Conservation (phyloP, 2,797 vertebrate species). For the Sebastes glaucus region DNA sequence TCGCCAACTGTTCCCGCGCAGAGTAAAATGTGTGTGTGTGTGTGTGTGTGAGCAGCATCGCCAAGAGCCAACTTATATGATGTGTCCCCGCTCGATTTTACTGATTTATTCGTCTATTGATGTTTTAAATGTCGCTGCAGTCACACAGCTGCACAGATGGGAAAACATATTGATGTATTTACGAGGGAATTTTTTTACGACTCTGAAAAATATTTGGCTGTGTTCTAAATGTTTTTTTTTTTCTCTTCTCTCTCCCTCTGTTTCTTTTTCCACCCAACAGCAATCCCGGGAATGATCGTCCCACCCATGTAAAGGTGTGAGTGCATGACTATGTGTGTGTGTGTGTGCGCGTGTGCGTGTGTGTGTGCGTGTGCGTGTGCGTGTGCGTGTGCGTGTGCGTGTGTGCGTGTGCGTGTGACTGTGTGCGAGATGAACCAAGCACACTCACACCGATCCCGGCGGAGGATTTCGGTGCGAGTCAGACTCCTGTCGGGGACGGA, state of each 20-base stretch:
- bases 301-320: slow-evolving; percentile 79
- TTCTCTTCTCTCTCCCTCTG: background rate
- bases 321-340: slow-evolving; percentile 29
- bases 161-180: slow-evolving; percentile 73
- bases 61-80: slow-evolving; percentile 37
- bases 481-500: slow-evolving; percentile 85
- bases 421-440: slow-evolving; percentile 55
- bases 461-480: slow-evolving; percentile 66
- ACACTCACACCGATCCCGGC: slow-evolving; percentile 43
- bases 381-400: slow-evolving; percentile 12
- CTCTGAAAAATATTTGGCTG: slow-evolving; percentile 63
- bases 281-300: slow-evolving; percentile 75
- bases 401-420: background rate
- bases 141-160: slow-evolving; percentile 75
- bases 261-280: slow-evolving; percentile 52
- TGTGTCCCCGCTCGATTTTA: slow-evolving; percentile 31
- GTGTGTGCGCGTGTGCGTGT: slow-evolving; percentile 7
- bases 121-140: slow-evolving; percentile 66
- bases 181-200: slow-evolving; percentile 58
- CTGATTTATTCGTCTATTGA: slow-evolving; percentile 73
- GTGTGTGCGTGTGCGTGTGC: background rate
- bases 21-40: slow-evolving; percentile 14
- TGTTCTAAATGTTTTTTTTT: slow-evolving; percentile 35
- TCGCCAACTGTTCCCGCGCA: slow-evolving; percentile 46
- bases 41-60: background rate